Percentiles rank a stretch among this genome's conserved stretches.
phyloP scores from a whole-genome alignment of 2,797 vertebrate species.

The Myiothlypis chrysogaster region DNA sequence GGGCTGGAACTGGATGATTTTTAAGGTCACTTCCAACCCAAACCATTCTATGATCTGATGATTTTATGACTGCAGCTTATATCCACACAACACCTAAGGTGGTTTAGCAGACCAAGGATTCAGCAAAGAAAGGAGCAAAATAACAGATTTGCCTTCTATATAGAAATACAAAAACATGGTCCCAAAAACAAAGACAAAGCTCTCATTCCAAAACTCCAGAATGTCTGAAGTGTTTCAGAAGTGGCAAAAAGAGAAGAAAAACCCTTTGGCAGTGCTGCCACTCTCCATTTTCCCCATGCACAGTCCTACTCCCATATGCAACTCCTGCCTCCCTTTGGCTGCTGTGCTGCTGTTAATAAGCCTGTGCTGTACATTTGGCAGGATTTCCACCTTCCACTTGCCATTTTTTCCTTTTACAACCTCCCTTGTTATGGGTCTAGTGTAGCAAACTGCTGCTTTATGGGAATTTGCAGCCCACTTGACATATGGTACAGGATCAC shows the following conservation, averaged over 20 bases:
- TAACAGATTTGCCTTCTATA: background rate
- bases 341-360: constrained; percentile 47
- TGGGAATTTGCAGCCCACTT: constrained; percentile 66
- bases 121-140: background rate
- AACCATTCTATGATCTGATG: background rate
- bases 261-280: background rate
- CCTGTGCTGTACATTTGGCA: constrained; percentile 48
- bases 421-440: constrained; percentile 50
- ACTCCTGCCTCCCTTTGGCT: constrained; percentile 42
- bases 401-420: constrained; percentile 63
- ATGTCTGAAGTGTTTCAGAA: background rate
- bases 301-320: background rate
- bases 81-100: background rate
- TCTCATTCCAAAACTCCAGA: background rate
- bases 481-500: constrained; percentile 62
- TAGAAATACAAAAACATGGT: background rate
- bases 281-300: background rate
- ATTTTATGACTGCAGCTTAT: background rate
- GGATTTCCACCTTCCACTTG: constrained; percentile 33
- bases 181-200: background rate
- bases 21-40: background rate
- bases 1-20: background rate
- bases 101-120: background rate
- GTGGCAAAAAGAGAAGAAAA: background rate
- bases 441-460: constrained; percentile 54